A percentile compares a stretch with the other conserved stretches of the same genome.
These are phyloP conservation scores for Aurelia coerulea DNA, from an alignment of 30 jellyfish, hydroid and myxozoan species.

Conservation along the genomic window DNA sequence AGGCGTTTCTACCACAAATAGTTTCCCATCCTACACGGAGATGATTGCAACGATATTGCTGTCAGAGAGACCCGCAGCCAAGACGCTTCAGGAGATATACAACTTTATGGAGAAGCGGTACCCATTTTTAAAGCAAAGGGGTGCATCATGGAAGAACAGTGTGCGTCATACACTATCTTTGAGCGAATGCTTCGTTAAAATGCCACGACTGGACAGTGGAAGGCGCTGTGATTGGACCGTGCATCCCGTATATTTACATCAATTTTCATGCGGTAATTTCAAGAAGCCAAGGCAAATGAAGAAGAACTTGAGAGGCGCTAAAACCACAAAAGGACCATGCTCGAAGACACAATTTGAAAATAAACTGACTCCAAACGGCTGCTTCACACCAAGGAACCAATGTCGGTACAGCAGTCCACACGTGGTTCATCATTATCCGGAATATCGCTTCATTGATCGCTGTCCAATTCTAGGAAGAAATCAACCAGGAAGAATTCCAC, in stretches of 20 bases:
- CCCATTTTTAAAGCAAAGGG: conserved; percentile 69
- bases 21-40: conserved; percentile 78
- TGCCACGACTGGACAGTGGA: conserved; percentile 76
- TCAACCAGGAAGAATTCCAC: no score
- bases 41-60: conserved; percentile 89
- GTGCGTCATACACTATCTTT: conserved; percentile 91
- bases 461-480: no score
- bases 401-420: no score
- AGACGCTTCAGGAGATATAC: conserved; percentile 76
- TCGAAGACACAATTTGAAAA: no score
- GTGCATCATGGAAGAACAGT: conserved; percentile 89
- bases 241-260: conserved; percentile 63
- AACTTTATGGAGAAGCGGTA: conserved; percentile 23
- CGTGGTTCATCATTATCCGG: no score
- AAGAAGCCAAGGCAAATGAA: conserved; percentile 8
- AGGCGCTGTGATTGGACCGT: conserved; percentile 84
- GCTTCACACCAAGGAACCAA: no score
- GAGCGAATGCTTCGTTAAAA: conserved; percentile 86
- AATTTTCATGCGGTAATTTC: conserved; percentile 75
- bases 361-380: no score
- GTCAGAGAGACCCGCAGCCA: conserved; percentile 23
- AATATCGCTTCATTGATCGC: no score
- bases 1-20: background rate
- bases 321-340: no score
- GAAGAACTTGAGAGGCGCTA: no score